Conservation (phyloP, 1,140 invertebrate species). For the Pseudomyrmex gracilis region DNA sequence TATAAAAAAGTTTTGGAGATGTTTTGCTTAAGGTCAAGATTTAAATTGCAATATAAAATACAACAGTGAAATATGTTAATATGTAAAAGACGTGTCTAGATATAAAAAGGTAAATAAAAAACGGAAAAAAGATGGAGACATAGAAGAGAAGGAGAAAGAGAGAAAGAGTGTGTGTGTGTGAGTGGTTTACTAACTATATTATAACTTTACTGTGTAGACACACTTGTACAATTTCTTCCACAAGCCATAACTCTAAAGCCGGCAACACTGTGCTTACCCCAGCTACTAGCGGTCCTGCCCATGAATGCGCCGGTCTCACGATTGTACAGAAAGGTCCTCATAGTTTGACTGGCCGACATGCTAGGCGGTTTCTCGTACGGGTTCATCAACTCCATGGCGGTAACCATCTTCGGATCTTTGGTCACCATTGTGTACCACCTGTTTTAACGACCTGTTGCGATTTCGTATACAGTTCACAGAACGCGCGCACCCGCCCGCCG, state of each 20-base stretch:
- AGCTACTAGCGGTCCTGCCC: slow-evolving; percentile 90
- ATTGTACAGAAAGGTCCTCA: slow-evolving; percentile 89
- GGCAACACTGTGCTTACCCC: slow-evolving; percentile 88
- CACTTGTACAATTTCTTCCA: slow-evolving; percentile 12
- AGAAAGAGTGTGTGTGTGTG: neutral
- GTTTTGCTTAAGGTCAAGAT: too few relatives aligned
- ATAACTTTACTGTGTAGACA: neutral
- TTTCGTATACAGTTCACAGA: neutral
- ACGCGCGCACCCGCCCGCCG: slow-evolving; percentile 25
- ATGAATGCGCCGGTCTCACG: slow-evolving; percentile 89
- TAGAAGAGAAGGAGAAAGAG: too few relatives aligned
- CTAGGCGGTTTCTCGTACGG: slow-evolving; percentile 82
- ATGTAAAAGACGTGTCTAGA: too few relatives aligned
- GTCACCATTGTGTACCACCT: slow-evolving; percentile 72
- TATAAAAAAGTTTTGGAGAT: too few relatives aligned
- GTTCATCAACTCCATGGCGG: slow-evolving; percentile 74
- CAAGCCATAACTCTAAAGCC: slow-evolving; percentile 4
- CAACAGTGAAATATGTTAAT: too few relatives aligned
- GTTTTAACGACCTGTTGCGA: slow-evolving; percentile 20
- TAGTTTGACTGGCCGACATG: slow-evolving; percentile 71
- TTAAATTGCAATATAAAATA: too few relatives aligned
- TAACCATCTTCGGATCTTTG: slow-evolving; percentile 74
- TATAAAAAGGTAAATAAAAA: too few relatives aligned
- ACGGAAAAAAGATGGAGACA: too few relatives aligned
- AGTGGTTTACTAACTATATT: neutral